A percentile compares a stretch with the other conserved stretches of the same genome.
Evolutionary conservation across 2,888 invertebrate genomes (phyloP).

Genomic region (Calameuta pallipes): DNA sequence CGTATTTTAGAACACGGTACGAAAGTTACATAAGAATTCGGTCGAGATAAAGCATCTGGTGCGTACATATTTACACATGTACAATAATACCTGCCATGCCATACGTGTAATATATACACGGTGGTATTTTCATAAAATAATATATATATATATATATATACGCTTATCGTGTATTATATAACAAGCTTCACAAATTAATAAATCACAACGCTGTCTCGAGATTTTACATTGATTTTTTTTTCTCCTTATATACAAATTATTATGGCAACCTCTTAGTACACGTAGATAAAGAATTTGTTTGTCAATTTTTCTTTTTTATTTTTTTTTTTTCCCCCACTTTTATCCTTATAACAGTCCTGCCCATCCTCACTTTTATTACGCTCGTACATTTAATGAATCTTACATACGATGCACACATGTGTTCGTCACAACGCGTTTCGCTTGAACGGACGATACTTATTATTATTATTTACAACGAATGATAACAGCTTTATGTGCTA

Average conservation of each 20-base stretch:
- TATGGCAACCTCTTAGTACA: slow-evolving; percentile 17
- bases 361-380: no score
- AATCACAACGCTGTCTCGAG: not conserved
- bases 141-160: not conserved
- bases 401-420: not conserved
- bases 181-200: not conserved
- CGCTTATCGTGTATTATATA: not conserved
- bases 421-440: not conserved
- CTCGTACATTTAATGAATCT: not conserved
- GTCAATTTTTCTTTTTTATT: not conserved
- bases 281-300: not conserved
- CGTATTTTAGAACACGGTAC: not conserved
- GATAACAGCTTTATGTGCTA: not conserved
- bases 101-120: not conserved
- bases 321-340: no score
- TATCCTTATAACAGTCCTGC: no score
- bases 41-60: not conserved
- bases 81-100: not conserved
- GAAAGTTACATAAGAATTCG: not conserved
- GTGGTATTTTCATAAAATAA: not conserved
- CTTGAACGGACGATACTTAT: not conserved
- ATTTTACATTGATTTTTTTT: not conserved
- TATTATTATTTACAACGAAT: not conserved
- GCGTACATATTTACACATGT: not conserved
- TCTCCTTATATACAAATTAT: slow-evolving; percentile 22